Conservation (phyloP, 2,888 invertebrate species). For the Aquatica leii region DNA sequence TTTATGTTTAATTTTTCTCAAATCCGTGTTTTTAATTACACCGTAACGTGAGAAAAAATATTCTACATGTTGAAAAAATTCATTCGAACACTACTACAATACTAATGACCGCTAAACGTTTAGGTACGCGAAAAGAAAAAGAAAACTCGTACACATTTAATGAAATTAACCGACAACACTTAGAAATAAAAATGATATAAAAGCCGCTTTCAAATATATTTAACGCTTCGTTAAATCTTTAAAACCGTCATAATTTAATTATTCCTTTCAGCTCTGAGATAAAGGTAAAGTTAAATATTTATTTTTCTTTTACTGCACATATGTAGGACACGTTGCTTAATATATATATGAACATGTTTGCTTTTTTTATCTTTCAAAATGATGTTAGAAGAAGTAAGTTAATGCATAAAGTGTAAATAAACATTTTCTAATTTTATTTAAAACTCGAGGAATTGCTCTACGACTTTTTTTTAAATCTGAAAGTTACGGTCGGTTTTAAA, state of each 20-base stretch:
- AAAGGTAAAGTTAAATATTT: slow-evolving; percentile 34
- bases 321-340: slow-evolving; percentile 27
- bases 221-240: slow-evolving; percentile 33
- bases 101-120: no score
- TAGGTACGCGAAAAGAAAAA: neutral
- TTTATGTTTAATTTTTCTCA: no score
- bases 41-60: no score
- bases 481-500: neutral
- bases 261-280: slow-evolving; percentile 27
- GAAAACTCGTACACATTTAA: slow-evolving; percentile 5
- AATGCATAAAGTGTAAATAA: neutral
- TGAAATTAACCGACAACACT: slow-evolving; percentile 20
- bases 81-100: no score
- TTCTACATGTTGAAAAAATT: no score
- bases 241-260: slow-evolving; percentile 28
- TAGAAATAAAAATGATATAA: slow-evolving; percentile 13
- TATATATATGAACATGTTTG: slow-evolving; percentile 4
- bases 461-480: neutral
- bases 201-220: slow-evolving; percentile 14
- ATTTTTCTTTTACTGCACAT: slow-evolving; percentile 22
- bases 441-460: neutral
- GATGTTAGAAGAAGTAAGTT: neutral
- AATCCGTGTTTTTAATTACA: no score
- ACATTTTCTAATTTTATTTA: neutral
- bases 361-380: slow-evolving; percentile 11